These are phyloP conservation scores for Tachycineta bicolor DNA, from an alignment of 2,113 vertebrate genomes.

Conservation along the genomic window DNA sequence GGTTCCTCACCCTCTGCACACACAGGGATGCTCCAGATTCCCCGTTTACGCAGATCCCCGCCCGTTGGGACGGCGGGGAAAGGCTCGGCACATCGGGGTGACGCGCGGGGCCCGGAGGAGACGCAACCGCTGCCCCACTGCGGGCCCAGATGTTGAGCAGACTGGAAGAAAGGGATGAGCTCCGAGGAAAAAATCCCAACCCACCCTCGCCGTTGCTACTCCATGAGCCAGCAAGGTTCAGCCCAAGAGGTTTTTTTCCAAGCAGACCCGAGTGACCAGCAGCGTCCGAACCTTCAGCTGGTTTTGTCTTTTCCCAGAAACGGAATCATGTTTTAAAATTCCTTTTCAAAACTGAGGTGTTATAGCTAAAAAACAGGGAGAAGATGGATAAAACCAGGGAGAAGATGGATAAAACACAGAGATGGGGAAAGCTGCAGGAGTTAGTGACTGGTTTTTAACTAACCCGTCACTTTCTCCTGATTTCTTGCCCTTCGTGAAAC, in stretches of 20 bases:
- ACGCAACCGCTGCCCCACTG: not conserved
- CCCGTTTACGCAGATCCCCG: not conserved
- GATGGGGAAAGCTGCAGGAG: not conserved
- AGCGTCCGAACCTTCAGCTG: rapidly evolving
- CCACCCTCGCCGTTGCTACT: not conserved
- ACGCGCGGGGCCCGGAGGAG: not conserved
- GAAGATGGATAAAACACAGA: not conserved
- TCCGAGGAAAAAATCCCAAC: not conserved
- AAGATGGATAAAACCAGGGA: not conserved
- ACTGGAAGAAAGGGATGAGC: not conserved
- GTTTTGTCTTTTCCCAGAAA: rapidly evolving
- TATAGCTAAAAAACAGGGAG: not conserved
- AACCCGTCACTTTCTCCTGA: not conserved
- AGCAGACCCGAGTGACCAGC: not conserved
- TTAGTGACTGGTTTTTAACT: not conserved
- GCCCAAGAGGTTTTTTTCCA: rapidly evolving
- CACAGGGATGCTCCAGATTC: not conserved
- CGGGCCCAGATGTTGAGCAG: conserved; percentile 30
- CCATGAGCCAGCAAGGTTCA: not conserved
- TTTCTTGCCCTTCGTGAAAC: not conserved
- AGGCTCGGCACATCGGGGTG: not conserved
- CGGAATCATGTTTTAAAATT: rapidly evolving
- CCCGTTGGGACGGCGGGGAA: not conserved
- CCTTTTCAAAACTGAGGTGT: rapidly evolving
- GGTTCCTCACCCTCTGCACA: not conserved